Evolutionary conservation across 2,113 vertebrate genomes (phyloP).

Genomic region (Elephantulus edwardii): DNA sequence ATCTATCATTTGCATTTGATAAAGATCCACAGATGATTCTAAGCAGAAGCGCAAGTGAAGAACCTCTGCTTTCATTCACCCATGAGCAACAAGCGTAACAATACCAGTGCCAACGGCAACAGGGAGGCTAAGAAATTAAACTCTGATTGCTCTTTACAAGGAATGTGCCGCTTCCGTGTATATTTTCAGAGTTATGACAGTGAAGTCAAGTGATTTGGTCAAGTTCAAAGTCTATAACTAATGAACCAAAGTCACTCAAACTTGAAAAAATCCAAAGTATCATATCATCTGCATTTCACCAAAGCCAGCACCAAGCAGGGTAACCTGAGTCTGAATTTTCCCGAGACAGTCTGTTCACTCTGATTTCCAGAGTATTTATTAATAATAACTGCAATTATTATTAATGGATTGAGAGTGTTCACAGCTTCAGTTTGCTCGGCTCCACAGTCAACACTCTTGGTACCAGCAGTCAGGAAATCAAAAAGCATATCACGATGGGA

Average conservation of each 20-base stretch:
- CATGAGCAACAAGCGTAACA: too few relatives aligned
- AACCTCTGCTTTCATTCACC: neutral
- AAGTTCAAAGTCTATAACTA: neutral
- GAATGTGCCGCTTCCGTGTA: neutral
- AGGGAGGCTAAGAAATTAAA: neutral
- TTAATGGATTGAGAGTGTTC: too few relatives aligned
- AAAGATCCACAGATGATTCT: neutral
- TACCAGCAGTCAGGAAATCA: too few relatives aligned
- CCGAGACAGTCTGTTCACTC: neutral
- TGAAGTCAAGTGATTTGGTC: neutral
- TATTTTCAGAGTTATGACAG: neutral
- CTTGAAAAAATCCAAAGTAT: neutral
- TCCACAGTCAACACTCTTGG: too few relatives aligned
- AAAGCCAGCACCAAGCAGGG: neutral
- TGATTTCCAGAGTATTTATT: neutral
- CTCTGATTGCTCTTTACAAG: neutral
- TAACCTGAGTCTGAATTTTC: neutral
- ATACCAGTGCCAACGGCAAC: neutral
- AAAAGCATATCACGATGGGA: too few relatives aligned
- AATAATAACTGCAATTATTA: neutral
- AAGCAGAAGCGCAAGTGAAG: neutral
- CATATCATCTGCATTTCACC: neutral
- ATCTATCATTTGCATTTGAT: neutral
- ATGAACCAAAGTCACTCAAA: neutral
- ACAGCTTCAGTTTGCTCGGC: too few relatives aligned